Conservation (phyloP, 2,797 vertebrate species). For the Tangara arthus region DNA sequence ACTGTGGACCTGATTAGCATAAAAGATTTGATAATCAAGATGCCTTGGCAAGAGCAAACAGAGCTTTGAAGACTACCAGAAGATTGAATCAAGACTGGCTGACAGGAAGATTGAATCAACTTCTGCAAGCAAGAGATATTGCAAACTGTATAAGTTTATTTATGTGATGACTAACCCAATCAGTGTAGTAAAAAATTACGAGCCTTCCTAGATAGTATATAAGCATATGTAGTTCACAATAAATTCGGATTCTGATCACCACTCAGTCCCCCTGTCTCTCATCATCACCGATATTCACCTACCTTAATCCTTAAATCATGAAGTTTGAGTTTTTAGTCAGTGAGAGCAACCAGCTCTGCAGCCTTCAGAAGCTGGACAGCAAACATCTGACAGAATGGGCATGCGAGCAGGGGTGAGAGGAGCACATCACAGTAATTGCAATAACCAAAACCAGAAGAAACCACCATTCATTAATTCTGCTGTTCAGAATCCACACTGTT, state of each 20-base stretch:
- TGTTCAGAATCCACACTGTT: background rate
- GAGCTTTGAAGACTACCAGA: background rate
- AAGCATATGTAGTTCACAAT: background rate
- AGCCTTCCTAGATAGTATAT: background rate
- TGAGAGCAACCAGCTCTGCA: background rate
- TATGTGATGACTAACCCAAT: background rate
- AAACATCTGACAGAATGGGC: background rate
- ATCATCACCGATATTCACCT: rapidly evolving
- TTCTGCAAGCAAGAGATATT: background rate
- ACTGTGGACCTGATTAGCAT: background rate
- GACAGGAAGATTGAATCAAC: background rate
- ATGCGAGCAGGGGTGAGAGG: background rate
- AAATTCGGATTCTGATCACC: background rate
- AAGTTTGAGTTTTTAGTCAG: background rate
- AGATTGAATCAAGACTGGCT: background rate
- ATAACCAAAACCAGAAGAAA: background rate
- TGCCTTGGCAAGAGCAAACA: background rate
- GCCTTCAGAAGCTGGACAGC: background rate
- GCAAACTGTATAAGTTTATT: background rate
- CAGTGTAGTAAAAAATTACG: background rate
- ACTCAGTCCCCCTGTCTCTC: background rate
- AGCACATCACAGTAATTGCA: background rate
- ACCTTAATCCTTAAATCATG: background rate
- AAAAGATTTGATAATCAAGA: background rate
- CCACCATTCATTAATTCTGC: background rate